Base-by-base conservation (phyloP, 2,888 invertebrate genomes). In the Osmoderma eremita region DNA sequence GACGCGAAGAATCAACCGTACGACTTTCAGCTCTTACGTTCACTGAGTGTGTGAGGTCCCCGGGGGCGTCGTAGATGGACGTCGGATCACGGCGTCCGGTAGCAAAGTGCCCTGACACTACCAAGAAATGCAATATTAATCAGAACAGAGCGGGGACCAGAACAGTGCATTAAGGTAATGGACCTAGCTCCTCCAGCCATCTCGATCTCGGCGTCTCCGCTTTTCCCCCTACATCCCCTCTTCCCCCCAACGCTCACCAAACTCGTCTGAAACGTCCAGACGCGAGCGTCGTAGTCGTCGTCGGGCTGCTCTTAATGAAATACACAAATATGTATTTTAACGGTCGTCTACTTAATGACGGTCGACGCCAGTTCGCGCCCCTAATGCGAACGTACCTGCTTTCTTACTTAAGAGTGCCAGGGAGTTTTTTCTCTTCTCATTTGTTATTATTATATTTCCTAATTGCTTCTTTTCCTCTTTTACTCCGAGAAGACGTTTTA, bases 81-180 rank as follows among this genome's bases (percentile, higher is more conserved):
- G 77, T 75, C 75, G 72, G 75, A 74, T 75, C 75, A 75, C 74
- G 72, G 74, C 74, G 77, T 77, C 77, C 75, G 75, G 75, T 71
- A 72, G 69, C 73, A 71, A 76, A 77, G 77, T 76, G 75, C 77
- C 78, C 70, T 77, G 77, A 79, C 78, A 78, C 78, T 77, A 63
- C 71, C 82, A 84, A 84, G 84, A 86, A 86, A 86, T 87, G 86
- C 85, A 87, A 86, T 86, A 87, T 87, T 87, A 87, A 87, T 87
- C 86, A 84, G 85, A 80, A 77, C 75, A 75, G 79, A 79, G 79
- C 74, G 72, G 70, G 77, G 80, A 80, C 80, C 78, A 78, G 80
- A 80, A 80, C 80, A 80, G 80, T 82, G 81, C 82, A 82, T 82
- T 82, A 82, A 80, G 78, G 80, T 82, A 82, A 82, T 82, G 81